Evolutionary conservation across 2,113 vertebrate genomes (phyloP).

Genomic region (Cyrtonyx montezumae): DNA sequence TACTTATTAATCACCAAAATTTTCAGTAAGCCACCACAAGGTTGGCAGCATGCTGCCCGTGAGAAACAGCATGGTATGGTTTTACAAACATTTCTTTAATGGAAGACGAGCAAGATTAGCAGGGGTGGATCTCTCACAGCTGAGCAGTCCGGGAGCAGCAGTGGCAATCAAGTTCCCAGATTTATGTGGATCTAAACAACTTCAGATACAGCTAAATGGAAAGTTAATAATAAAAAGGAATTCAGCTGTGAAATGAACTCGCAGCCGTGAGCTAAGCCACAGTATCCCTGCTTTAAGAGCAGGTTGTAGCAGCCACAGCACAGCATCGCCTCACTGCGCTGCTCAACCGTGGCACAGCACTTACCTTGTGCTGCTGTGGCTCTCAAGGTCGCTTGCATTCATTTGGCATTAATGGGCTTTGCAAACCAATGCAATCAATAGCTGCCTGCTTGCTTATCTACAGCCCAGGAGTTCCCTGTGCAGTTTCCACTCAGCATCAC

Average conservation of each 20-base stretch:
- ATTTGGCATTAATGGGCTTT: conserved; percentile 25
- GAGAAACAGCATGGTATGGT: background rate
- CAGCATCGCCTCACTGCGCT: background rate
- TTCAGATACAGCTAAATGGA: conserved; percentile 42
- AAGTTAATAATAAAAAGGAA: conserved; percentile 53
- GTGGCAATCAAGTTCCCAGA: background rate
- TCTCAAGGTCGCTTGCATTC: conserved; percentile 38
- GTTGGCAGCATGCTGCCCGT: conserved; percentile 9
- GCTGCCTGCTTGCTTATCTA: background rate
- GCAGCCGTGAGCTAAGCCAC: conserved; percentile 9
- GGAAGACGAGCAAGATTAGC: background rate
- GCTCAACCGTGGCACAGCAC: background rate
- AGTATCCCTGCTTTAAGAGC: background rate
- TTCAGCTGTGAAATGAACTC: conserved; percentile 70
- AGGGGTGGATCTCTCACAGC: background rate
- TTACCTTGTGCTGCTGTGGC: background rate
- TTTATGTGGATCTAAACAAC: conserved; percentile 48
- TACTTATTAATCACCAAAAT: conserved; percentile 27
- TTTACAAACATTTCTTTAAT: background rate
- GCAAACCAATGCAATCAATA: conserved; percentile 27
- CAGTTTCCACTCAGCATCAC: background rate
- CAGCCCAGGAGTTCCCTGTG: background rate
- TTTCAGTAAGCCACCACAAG: background rate
- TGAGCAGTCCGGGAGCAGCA: background rate
- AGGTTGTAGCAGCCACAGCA: background rate